phyloP scores from a whole-genome alignment of 2,113 vertebrate species.

The Gracilinanus agilis region DNA sequence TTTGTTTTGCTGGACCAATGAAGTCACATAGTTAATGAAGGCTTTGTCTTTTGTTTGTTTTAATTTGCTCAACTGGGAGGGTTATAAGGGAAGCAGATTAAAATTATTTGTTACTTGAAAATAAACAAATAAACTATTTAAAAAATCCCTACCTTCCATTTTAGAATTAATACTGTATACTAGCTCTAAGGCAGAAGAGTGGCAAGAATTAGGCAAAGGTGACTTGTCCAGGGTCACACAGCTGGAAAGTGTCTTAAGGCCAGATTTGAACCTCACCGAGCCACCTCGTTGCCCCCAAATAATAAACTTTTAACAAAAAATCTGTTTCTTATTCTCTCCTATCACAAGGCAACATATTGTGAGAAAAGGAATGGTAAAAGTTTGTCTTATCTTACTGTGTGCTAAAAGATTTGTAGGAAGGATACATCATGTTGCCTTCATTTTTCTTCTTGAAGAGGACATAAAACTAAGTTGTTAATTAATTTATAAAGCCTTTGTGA shows the following conservation, averaged over 20 bases:
- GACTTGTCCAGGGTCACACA: no score
- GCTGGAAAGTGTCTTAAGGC: no score
- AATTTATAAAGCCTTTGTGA: no score
- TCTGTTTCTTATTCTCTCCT: background rate
- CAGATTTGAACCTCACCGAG: no score
- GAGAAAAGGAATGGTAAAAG: background rate
- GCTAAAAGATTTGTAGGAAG: background rate
- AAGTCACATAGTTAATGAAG: background rate
- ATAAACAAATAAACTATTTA: background rate
- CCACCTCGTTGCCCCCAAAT: background rate
- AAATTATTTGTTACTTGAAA: background rate
- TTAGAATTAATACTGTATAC: no score
- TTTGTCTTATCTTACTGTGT: background rate
- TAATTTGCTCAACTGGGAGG: background rate
- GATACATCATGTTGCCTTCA: background rate
- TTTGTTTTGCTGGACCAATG: background rate
- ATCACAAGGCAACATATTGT: background rate
- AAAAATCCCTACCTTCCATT: no score
- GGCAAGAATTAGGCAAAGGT: no score
- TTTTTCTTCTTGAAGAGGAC: background rate
- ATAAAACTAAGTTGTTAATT: no score
- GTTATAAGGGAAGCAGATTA: background rate
- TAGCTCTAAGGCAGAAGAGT: no score
- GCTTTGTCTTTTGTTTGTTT: background rate
- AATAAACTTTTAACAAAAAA: background rate